A percentile compares a stretch with the other conserved stretches of the same genome.
Evolutionary conservation across 2,797 vertebrate genomes (phyloP).

Genomic region (Hypotaenidia philippensis): DNA sequence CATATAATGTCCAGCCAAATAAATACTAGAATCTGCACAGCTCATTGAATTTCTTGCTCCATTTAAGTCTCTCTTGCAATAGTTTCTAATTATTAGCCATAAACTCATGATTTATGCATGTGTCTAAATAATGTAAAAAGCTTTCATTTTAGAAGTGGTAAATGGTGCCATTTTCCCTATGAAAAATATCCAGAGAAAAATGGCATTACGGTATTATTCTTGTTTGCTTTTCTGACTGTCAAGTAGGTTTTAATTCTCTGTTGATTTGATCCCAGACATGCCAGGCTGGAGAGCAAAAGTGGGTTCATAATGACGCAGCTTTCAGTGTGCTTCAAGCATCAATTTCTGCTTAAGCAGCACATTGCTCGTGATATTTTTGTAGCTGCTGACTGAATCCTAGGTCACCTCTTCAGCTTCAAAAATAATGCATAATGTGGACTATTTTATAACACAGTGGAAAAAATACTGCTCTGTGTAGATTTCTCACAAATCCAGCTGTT

Average conservation of each 20-base stretch:
- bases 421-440: neutral
- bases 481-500: neutral
- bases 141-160: neutral
- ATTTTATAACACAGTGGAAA: neutral
- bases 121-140: neutral
- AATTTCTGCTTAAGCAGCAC: neutral
- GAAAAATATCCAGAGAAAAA: neutral
- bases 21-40: neutral
- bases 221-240: conserved; percentile 1
- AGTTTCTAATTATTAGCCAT: neutral
- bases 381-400: neutral
- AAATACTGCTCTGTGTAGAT: neutral
- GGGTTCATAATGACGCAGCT: neutral
- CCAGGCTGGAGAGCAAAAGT: conserved; percentile 17
- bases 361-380: neutral
- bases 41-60: neutral
- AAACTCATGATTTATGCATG: neutral
- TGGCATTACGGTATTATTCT: neutral
- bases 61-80: neutral
- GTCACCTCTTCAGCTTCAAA: conserved; percentile 7
- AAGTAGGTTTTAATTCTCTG: neutral
- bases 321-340: neutral
- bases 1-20: neutral
- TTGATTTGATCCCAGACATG: conserved; percentile 4
- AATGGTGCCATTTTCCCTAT: neutral